Conservation (phyloP, 2,888 invertebrate species). For the Monochamus alternatus region DNA sequence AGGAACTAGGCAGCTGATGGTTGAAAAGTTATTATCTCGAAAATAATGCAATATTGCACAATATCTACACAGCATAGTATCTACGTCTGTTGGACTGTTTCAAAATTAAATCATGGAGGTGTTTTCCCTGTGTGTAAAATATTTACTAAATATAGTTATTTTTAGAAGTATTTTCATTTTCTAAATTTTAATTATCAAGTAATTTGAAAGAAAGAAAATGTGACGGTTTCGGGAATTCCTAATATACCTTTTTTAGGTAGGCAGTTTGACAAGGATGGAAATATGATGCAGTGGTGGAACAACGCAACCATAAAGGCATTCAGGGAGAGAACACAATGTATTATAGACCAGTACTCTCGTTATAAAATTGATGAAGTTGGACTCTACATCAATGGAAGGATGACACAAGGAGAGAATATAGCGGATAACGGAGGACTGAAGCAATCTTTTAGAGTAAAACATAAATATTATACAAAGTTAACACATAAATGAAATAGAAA, state of each 20-base stretch:
- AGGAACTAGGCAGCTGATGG: too few species aligned
- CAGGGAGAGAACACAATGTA: slow-evolving; percentile 86
- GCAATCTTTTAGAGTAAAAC: slow-evolving; percentile 85
- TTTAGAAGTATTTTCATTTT: too few species aligned
- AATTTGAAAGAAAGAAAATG: background rate
- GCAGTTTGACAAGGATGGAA: slow-evolving; percentile 91
- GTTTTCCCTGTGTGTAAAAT: too few species aligned
- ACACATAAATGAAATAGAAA: too few species aligned
- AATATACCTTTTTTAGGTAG: slow-evolving; percentile 75
- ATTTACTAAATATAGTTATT: too few species aligned
- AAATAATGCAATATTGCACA: too few species aligned
- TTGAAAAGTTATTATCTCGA: too few species aligned
- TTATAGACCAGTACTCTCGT: slow-evolving; percentile 88
- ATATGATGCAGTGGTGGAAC: slow-evolving; percentile 95
- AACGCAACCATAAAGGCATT: slow-evolving; percentile 87
- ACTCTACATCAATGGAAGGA: slow-evolving; percentile 79
- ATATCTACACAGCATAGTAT: too few species aligned
- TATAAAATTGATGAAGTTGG: slow-evolving; percentile 88
- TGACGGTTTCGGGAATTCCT: background rate
- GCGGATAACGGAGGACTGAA: slow-evolving; percentile 95
- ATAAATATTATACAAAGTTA: slow-evolving; percentile 10
- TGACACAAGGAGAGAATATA: slow-evolving; percentile 93
- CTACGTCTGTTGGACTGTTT: too few species aligned
- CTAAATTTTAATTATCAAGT: too few species aligned
- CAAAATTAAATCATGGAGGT: too few species aligned